Conservation (phyloP, 1,140 invertebrate genomes). For the Himalopsyche phryganea region DNA sequence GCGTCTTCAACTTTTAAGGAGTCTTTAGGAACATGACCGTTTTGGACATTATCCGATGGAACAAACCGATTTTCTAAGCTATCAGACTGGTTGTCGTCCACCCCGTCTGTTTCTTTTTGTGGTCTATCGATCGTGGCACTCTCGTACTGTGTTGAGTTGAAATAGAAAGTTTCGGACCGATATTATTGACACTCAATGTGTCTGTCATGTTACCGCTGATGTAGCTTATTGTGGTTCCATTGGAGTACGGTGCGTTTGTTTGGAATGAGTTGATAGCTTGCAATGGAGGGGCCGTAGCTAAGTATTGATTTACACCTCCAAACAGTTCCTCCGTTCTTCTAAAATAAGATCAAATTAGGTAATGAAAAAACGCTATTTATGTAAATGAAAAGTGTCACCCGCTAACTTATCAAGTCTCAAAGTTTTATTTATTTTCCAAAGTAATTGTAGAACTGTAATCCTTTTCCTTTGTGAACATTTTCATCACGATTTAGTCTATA, state of each 20-base stretch:
- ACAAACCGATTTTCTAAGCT: slow-evolving; percentile 32
- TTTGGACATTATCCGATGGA: slow-evolving; percentile 9
- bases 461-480: too few relatives aligned
- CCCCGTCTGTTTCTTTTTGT: background rate
- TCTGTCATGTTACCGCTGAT: slow-evolving; percentile 22
- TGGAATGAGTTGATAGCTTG: slow-evolving; percentile 14
- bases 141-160: slow-evolving; percentile 31
- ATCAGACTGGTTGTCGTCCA: slow-evolving; percentile 21
- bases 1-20: background rate
- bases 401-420: too few relatives aligned
- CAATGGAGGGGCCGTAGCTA: slow-evolving; percentile 44
- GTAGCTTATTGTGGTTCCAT: slow-evolving; percentile 20
- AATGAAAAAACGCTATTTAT: slow-evolving; percentile 7
- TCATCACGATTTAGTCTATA: too few relatives aligned
- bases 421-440: too few relatives aligned
- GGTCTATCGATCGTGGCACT: slow-evolving; percentile 12
- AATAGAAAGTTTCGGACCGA: slow-evolving; percentile 25
- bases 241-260: slow-evolving; percentile 6
- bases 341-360: slow-evolving; percentile 22
- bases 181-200: slow-evolving; percentile 18
- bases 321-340: slow-evolving; percentile 52
- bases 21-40: background rate
- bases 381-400: too few relatives aligned
- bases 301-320: slow-evolving; percentile 50
- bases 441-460: too few relatives aligned